phyloP scores from a whole-genome alignment of 2,797 vertebrate genomes.

The Telmatherina bonti region DNA sequence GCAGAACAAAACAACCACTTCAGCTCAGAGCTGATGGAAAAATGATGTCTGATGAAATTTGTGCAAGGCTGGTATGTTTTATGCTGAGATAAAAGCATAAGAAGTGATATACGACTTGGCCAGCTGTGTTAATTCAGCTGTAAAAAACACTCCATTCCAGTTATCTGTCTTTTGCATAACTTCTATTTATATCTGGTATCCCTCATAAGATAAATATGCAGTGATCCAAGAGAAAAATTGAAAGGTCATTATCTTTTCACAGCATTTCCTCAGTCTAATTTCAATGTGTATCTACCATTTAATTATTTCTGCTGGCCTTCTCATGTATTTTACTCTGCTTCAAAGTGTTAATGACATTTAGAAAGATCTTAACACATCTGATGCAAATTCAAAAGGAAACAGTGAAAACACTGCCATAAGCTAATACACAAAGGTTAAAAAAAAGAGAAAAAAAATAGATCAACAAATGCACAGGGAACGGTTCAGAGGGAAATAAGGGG shows the following conservation, averaged over 20 bases:
- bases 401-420: conserved; percentile 12
- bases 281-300: neutral
- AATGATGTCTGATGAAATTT: neutral
- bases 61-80: neutral
- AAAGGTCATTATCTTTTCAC: neutral
- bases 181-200: neutral
- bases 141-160: neutral
- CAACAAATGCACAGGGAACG: conserved; percentile 23
- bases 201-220: neutral
- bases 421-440: conserved; percentile 47
- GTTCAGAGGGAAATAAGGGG: neutral
- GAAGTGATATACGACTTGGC: neutral
- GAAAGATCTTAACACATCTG: neutral
- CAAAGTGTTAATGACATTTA: neutral
- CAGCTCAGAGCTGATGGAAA: neutral
- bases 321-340: neutral
- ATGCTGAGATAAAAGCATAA: neutral
- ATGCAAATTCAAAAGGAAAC: conserved; percentile 5
- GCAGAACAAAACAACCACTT: neutral
- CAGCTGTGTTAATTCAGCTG: neutral
- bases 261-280: neutral
- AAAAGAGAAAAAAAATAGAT: conserved; percentile 46
- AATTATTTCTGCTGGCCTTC: neutral
- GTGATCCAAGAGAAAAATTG: neutral
- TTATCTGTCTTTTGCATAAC: neutral